These are phyloP conservation scores for Lacerta viridis DNA, from an alignment of 2,797 vertebrate species.

Conservation along the genomic window DNA sequence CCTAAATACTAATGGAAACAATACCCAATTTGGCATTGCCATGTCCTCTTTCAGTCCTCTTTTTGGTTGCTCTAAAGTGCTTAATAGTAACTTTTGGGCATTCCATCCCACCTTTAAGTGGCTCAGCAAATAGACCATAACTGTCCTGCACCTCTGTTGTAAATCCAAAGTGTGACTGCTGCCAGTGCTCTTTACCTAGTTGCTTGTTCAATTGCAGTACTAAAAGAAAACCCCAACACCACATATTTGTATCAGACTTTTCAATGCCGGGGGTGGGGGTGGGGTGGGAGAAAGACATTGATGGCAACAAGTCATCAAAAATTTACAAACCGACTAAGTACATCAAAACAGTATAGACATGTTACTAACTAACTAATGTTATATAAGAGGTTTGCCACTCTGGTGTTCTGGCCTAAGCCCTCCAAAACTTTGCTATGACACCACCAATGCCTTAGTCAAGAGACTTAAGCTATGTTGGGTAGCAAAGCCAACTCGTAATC, in stretches of 20 bases:
- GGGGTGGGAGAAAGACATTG: no score
- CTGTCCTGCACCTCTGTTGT: background rate
- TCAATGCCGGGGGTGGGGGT: no score
- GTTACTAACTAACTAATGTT: no score
- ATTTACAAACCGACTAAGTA: no score
- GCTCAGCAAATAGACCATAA: background rate
- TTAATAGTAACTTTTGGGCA: background rate
- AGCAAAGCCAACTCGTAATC: background rate
- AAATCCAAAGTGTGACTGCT: background rate
- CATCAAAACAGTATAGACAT: no score
- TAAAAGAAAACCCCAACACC: background rate
- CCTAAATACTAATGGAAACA: conserved; percentile 4
- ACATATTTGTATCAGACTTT: no score
- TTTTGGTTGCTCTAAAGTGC: background rate
- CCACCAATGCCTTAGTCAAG: background rate
- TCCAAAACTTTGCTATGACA: background rate
- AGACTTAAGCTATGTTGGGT: background rate
- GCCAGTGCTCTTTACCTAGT: background rate
- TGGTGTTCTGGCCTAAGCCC: background rate
- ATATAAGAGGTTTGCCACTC: no score
- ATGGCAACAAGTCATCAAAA: no score
- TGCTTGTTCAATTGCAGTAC: background rate
- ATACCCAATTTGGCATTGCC: background rate
- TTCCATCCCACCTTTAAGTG: background rate
- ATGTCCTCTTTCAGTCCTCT: no score